A percentile compares a stretch with the other conserved stretches of the same genome.
phyloP scores from a whole-genome alignment of 2,113 vertebrate species.

The Dasyprocta punctata region DNA sequence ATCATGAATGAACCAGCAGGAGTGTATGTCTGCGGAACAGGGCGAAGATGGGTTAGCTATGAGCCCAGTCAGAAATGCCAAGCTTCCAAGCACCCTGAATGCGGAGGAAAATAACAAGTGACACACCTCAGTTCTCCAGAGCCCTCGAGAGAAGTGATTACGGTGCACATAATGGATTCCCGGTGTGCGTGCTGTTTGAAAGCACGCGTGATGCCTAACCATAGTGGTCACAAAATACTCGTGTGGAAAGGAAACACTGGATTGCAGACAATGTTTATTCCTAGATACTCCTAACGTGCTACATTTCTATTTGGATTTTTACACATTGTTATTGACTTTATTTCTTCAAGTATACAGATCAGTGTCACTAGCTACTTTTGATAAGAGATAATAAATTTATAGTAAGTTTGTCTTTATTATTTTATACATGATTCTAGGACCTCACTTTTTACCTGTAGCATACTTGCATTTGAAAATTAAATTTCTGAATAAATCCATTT shows the following conservation, averaged over 20 bases:
- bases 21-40: not conserved
- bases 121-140: not conserved
- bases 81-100: not conserved
- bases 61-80: not conserved
- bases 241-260: not conserved
- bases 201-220: not conserved
- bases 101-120: not conserved
- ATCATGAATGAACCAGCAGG: not conserved
- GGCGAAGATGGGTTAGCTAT: not conserved
- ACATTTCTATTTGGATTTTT: not conserved
- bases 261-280: not conserved
- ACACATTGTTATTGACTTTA: not conserved
- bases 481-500: conserved; percentile 19
- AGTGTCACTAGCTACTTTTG: not conserved
- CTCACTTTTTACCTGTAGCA: not conserved
- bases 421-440: not conserved
- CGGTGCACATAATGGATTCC: not conserved
- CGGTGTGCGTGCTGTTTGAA: not conserved
- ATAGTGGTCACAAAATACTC: not conserved
- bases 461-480: conserved; percentile 18
- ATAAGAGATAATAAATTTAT: not conserved
- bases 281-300: not conserved
- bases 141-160: not conserved
- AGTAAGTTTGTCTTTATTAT: conserved; percentile 23
- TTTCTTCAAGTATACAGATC: not conserved